Base-by-base conservation (phyloP, 2,797 vertebrate genomes). In the Catharus ustulatus region DNA sequence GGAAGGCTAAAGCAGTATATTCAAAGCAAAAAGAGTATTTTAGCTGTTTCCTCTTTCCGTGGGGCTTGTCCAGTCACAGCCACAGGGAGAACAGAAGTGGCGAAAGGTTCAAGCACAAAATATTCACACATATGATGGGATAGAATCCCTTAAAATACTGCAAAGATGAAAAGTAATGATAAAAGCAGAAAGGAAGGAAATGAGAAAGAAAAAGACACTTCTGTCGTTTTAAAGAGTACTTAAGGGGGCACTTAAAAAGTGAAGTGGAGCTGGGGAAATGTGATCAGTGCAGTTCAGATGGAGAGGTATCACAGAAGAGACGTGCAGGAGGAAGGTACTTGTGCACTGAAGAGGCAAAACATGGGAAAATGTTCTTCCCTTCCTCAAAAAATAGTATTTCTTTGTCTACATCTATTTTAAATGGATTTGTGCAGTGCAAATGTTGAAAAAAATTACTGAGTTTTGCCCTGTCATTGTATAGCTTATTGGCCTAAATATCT, bases 71-170 rank as follows among this genome's bases (percentile, higher is more conserved):
- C 42, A 38, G 30, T 61, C 34, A 24, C 24, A 45, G 43, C 14
- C 38, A 30, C 2, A 0, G n/a, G 36, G 55, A 61, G 30, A 55
- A 34, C 7, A 40, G n/a, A 82, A 74, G 10, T 42, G 18, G 9
- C 22, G 57, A 61, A 29, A 82, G 1, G 1, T 43, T 66, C 19
- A 34, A 79, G n/a, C 26, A 34, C 15, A 69, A 57, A 57, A 64
- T 54, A 8, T 19, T 36, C 0, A 0, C 3, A 9, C 34, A 24
- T 2, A 13, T 19, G 5, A 15, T 38, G 38, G 18, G 18, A 58
- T 11, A n/a, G 22, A 57, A 45, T 66, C 43, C n/a, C 38, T 83
- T 66, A 42, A 64, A 85, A 51, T 62, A 15, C 2, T 30, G 5
- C 11, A n/a, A 49, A 45, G 54, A 40, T 45, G 30, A 61, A 18